Evolutionary conservation across 2,888 invertebrate species (phyloP).

Genomic region (Drosophila meridionalis): DNA sequence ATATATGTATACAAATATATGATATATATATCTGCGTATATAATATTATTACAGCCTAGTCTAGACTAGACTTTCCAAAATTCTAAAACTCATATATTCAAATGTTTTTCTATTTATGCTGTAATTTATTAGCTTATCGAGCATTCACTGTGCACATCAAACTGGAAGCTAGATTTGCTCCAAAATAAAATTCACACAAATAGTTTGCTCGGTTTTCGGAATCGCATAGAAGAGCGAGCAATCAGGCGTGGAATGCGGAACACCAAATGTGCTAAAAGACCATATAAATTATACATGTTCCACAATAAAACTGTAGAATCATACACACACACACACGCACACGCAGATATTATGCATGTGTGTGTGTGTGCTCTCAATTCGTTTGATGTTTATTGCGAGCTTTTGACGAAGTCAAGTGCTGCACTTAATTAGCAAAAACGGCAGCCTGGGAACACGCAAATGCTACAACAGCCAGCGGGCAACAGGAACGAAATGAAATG

Average conservation of each 20-base stretch:
- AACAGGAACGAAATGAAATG: conserved; percentile 22
- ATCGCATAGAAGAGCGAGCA: conserved; percentile 40
- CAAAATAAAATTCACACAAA: conserved; percentile 15
- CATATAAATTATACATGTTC: conserved; percentile 55
- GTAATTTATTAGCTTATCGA: background rate
- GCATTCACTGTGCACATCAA: background rate
- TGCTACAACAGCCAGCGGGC: conserved; percentile 23
- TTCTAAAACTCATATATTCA: background rate
- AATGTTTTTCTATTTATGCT: background rate
- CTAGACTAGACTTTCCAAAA: background rate
- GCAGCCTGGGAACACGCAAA: conserved; percentile 52
- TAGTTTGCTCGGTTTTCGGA: conserved; percentile 17
- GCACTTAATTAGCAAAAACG: conserved; percentile 66
- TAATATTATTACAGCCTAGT: background rate
- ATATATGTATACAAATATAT: background rate
- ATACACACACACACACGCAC: background rate
- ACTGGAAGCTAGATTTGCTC: conserved; percentile 11
- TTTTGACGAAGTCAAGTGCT: conserved; percentile 68
- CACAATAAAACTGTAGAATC: conserved; percentile 20
- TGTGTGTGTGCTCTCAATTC: conserved; percentile 46
- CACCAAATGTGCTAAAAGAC: conserved; percentile 69
- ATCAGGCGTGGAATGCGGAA: conserved; percentile 75
- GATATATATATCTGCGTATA: background rate
- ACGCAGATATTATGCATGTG: background rate
- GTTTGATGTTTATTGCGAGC: conserved; percentile 63